Percentiles rank a stretch among this genome's conserved stretches.
Conservation (phyloP, 2,888 invertebrate species). For the Patella caerulea region DNA sequence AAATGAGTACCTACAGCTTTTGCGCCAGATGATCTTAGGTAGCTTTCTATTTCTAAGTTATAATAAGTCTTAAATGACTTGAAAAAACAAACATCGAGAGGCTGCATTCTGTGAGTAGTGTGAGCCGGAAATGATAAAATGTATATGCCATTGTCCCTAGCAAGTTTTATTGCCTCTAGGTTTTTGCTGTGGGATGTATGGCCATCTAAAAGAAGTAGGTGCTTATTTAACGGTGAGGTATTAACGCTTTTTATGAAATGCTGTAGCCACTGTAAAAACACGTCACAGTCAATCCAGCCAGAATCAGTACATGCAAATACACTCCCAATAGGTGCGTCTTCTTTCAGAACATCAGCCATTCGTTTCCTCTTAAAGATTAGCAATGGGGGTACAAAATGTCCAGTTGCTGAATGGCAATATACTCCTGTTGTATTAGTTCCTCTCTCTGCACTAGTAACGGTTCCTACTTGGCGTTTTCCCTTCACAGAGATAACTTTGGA, state of each 20-base stretch:
- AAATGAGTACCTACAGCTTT: not conserved
- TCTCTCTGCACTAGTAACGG: slow-evolving; percentile 32
- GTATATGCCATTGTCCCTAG: not conserved
- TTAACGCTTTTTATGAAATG: not conserved
- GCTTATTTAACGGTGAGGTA: not conserved
- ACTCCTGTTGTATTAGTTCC: slow-evolving; percentile 18
- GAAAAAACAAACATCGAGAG: not conserved
- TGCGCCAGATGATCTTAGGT: not conserved
- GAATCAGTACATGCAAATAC: slow-evolving; percentile 1
- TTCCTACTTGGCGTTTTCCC: slow-evolving; percentile 34
- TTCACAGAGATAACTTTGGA: slow-evolving; percentile 24
- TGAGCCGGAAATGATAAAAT: not conserved
- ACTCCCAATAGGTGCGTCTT: not conserved
- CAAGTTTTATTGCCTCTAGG: not conserved
- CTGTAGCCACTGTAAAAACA: not conserved
- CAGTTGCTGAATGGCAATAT: slow-evolving; percentile 14
- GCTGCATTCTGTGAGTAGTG: not conserved
- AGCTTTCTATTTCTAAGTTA: not conserved
- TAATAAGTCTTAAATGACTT: not conserved
- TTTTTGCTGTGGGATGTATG: slow-evolving; percentile 1
- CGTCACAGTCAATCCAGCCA: slow-evolving; percentile 1
- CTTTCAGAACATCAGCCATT: not conserved
- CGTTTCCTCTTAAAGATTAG: slow-evolving; percentile 30
- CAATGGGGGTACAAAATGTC: slow-evolving; percentile 30
- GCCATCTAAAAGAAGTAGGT: not conserved